Evolutionary conservation across 1,140 invertebrate species (phyloP).

Genomic region (Lordiphosa mommai): DNA sequence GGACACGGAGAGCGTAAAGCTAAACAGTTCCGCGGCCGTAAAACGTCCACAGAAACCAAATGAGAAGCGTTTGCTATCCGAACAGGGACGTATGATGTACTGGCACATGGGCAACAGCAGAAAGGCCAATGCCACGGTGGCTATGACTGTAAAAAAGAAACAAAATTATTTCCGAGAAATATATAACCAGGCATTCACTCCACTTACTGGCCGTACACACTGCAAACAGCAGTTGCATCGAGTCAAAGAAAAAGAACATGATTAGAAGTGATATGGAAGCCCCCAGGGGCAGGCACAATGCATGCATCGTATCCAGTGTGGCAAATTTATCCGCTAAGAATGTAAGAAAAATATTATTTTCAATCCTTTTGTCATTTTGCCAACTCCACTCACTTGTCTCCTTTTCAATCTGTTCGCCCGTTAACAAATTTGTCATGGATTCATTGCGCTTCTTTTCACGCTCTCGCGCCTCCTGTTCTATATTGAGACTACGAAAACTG

Average conservation of each 20-base stretch:
- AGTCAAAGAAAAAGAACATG: conserved; percentile 99
- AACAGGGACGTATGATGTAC: conserved; percentile 94
- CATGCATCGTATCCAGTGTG: conserved; percentile 97
- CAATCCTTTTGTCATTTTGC: not conserved
- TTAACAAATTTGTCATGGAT: conserved; percentile 81
- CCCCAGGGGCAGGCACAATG: conserved; percentile 96
- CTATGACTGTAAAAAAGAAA: conserved; percentile 87
- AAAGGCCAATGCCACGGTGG: conserved; percentile 97
- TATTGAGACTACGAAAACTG: conserved; percentile 94
- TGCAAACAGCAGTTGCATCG: conserved; percentile 98
- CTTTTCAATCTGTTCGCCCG: conserved; percentile 79
- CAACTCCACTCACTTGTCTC: conserved; percentile 67
- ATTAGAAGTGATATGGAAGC: conserved; percentile 96
- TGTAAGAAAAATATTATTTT: conserved; percentile 1
- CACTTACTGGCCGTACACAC: conserved; percentile 97
- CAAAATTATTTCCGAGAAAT: too few relatives aligned
- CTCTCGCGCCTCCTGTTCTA: conserved; percentile 95
- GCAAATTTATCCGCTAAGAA: conserved; percentile 73
- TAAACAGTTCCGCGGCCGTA: conserved; percentile 95
- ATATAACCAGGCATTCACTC: not conserved
- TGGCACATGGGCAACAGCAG: conserved; percentile 97
- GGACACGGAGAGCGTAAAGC: conserved; percentile 93
- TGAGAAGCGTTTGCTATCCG: conserved; percentile 93
- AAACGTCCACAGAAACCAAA: conserved; percentile 94
- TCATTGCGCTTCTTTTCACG: conserved; percentile 86